Evolutionary conservation across 2,888 invertebrate genomes (phyloP), one percentile per base, ranked within the genome.

Genomic region (Thumatha senex): DNA sequence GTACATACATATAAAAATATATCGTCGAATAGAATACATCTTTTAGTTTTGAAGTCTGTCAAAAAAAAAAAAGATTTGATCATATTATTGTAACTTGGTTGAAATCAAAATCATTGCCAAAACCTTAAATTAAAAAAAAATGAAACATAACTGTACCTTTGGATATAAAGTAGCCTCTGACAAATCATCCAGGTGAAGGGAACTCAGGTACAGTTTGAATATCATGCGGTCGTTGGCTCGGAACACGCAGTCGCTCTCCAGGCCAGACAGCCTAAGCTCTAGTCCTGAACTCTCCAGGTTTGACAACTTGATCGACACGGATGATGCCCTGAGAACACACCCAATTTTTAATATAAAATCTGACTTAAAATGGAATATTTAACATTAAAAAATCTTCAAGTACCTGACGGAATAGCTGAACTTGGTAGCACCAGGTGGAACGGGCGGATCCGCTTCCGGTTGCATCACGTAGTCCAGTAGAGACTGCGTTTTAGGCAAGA

Each of bases 201-300:
- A 94, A 51, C 94, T 93, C 30, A 96, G 88, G 72, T 94, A 95
- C 14, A 94, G 92, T 53, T 95, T 92, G 67, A 96, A 92, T 31
- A 96, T 94, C 87, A 95, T 94, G 66, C 95, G 92, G 73, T 96
- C 96, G 67, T 96, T 96, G 0, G 95, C 95, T 68, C 95, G 94
- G 80, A 96, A 95, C 58, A 96, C 93, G 68, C 95, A 95, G 82
- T 96, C 96, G 65, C 95, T 94, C 84, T 96, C 96, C 52, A 96
- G 73, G 0, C 95, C 94, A 38, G 89, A 76, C 14, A 96, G 83
- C 43, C 94, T 93, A 11, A 96, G 79, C 67, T 95, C 94, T 36
- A 96, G 84, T 52, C 96, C 92, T 56, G 95, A 94, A 49, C 93
- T 92, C 67, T 96, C 96, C 13, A 94, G 92, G 76, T 96, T 95